phyloP scores from a whole-genome alignment of 2,888 invertebrate genomes.

The Diaprepes abbreviatus region DNA sequence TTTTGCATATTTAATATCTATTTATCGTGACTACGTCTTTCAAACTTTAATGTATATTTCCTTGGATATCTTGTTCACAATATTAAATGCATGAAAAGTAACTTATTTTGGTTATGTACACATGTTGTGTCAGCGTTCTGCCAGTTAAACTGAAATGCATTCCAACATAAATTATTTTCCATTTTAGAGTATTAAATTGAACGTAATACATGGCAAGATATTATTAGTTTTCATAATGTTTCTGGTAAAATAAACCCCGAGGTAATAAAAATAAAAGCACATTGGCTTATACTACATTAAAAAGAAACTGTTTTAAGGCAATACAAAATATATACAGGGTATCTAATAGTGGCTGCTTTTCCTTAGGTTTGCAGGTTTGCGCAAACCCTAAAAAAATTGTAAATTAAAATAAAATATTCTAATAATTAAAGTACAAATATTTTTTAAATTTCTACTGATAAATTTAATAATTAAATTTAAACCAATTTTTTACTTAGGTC shows the following conservation, averaged over 20 bases:
- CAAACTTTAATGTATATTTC: background rate
- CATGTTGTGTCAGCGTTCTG: constrained; percentile 1
- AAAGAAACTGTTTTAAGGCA: no score
- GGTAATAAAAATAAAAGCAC: background rate
- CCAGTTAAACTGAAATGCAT: background rate
- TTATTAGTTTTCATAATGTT: background rate
- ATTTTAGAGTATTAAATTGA: background rate
- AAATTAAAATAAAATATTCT: no score
- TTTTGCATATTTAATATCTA: background rate
- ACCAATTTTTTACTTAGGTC: no score
- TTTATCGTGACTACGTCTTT: background rate
- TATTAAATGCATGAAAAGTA: background rate
- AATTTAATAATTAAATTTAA: no score
- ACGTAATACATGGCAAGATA: background rate
- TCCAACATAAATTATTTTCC: background rate
- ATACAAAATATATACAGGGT: no score
- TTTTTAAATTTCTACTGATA: no score
- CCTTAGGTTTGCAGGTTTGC: no score
- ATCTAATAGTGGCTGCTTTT: no score
- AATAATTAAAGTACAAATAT: no score
- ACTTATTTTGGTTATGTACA: background rate
- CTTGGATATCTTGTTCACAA: background rate
- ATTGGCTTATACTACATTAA: no score
- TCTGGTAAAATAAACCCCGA: background rate
- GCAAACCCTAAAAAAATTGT: no score